These are phyloP conservation scores for Lepus timidus DNA, from an alignment of 2,113 vertebrate genomes.

Conservation along the genomic window DNA sequence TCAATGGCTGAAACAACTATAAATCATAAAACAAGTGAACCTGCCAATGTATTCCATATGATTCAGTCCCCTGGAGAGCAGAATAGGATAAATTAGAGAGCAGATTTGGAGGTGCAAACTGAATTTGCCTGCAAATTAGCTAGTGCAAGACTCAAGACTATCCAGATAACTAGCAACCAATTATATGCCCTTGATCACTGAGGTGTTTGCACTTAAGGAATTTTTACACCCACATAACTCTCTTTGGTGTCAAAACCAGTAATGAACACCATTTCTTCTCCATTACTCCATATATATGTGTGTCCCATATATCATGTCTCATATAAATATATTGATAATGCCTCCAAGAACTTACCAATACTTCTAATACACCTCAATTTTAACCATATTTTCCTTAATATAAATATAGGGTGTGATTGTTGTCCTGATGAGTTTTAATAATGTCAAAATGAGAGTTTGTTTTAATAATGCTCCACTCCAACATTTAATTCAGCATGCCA, in stretches of 20 bases:
- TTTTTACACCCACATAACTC: not conserved
- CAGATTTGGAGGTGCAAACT: not conserved
- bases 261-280: not conserved
- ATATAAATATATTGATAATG: not conserved
- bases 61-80: not conserved
- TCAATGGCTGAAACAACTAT: not conserved
- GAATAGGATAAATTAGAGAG: fast-evolving
- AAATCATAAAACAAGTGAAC: not conserved
- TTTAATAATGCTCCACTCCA: not conserved
- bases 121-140: not conserved
- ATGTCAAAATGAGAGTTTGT: not conserved
- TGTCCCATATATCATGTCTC: not conserved
- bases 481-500: not conserved
- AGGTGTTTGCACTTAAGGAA: not conserved
- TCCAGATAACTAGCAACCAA: not conserved
- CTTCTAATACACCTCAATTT: conserved; percentile 27
- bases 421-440: not conserved
- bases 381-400: not conserved
- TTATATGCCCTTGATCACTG: not conserved
- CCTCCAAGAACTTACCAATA: not conserved
- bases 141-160: not conserved
- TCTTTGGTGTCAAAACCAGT: not conserved
- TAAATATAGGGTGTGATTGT: not conserved
- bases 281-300: not conserved
- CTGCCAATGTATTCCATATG: not conserved